These are phyloP conservation scores for Liodrosophila aerea DNA, from an alignment of 2,888 invertebrate species.

Conservation along the genomic window DNA sequence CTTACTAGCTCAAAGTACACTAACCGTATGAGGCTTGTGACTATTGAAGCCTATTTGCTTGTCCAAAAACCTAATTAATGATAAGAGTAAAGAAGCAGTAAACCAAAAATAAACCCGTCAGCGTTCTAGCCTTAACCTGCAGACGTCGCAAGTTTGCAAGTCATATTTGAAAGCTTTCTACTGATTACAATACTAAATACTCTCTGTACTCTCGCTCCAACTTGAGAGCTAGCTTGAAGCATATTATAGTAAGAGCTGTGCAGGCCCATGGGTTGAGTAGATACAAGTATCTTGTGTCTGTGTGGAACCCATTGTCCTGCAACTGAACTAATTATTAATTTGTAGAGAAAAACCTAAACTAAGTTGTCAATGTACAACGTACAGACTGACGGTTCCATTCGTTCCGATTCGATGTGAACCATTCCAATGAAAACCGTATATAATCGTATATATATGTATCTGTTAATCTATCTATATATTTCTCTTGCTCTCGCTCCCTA, in stretches of 20 bases:
- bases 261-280: no score
- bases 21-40: no score
- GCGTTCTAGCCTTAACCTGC: no score
- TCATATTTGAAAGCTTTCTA: background rate
- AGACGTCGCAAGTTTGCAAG: no score
- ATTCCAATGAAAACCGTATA: constrained; percentile 2
- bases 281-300: background rate
- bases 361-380: no score
- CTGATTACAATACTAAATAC: no score
- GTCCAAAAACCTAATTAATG: no score
- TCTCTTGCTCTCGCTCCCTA: constrained; percentile 13
- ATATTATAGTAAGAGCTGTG: background rate
- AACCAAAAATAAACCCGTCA: background rate
- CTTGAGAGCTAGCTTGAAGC: background rate
- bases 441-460: constrained; percentile 24
- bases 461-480: constrained; percentile 6
- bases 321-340: constrained; percentile 1
- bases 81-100: no score
- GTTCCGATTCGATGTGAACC: constrained; percentile 5
- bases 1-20: background rate
- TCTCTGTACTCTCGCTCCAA: no score
- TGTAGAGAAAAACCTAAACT: constrained; percentile 25
- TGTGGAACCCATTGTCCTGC: constrained; percentile 14
- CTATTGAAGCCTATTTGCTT: background rate
- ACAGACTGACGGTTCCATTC: no score